Evolutionary conservation across 2,888 invertebrate species (phyloP).

Genomic region (Heteropelma amictum): DNA sequence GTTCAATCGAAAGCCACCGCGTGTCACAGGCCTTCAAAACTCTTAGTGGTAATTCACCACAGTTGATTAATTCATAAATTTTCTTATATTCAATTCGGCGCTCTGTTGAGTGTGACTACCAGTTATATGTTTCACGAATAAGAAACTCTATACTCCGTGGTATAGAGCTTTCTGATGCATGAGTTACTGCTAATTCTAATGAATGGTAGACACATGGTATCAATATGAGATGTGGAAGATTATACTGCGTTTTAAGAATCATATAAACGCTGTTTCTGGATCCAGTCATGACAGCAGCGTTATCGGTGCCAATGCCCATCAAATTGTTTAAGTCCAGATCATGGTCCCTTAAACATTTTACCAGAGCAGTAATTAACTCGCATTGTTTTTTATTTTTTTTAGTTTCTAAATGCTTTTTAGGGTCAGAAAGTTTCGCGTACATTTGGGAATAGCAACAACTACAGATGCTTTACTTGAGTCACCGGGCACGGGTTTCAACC

Average conservation of each 20-base stretch:
- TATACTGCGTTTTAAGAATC: conserved; percentile 61
- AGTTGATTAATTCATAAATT: conserved; percentile 58
- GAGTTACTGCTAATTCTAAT: conserved; percentile 66
- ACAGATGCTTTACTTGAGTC: neutral
- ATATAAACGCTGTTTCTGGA: conserved; percentile 69
- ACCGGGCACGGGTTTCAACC: neutral
- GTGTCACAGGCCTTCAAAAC: conserved; percentile 61
- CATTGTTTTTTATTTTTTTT: conserved; percentile 3
- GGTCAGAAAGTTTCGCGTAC: conserved; percentile 8
- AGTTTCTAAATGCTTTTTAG: conserved; percentile 12
- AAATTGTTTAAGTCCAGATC: neutral
- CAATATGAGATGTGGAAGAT: conserved; percentile 63
- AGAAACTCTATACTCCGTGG: conserved; percentile 66
- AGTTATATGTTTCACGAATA: conserved; percentile 57
- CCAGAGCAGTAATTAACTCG: neutral
- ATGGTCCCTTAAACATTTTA: neutral
- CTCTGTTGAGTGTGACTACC: conserved; percentile 51
- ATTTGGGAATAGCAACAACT: conserved; percentile 1
- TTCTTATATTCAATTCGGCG: conserved; percentile 41
- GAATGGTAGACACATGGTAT: conserved; percentile 72
- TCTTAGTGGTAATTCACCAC: conserved; percentile 59
- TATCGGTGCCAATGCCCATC: conserved; percentile 71
- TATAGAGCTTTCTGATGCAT: conserved; percentile 57
- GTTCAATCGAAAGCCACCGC: conserved; percentile 63
- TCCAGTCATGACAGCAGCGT: conserved; percentile 71